Base-by-base conservation (phyloP, 2,888 invertebrate species). In the Hyppa rectilinea region DNA sequence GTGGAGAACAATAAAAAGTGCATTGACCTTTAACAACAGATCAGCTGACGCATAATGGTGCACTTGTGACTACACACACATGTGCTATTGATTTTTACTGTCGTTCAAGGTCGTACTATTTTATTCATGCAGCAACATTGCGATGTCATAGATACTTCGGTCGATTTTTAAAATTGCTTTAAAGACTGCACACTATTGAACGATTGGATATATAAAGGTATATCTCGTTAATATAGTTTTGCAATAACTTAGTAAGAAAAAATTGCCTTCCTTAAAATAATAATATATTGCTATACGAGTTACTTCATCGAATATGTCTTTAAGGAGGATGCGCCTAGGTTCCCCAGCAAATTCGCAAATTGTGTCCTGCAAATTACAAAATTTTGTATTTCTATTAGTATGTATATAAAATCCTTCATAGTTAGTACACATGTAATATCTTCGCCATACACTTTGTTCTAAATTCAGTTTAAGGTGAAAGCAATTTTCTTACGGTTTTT, bases 21-120 rank as follows among this genome's bases (percentile, higher is more conserved):
- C 95, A 92, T 91, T 95, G 96, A 96, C 95, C 96, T 93, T 90
- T 88, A 86, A 88, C 89, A 89, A 87, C 82, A 89, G 91, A 95
- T 96, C 96, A 95, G 96, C 96, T 96, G 96, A 95, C 92, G 88
- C 81, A 92, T 91, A 93, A 94, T 92, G 87, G 90, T 93, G 94
- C 95, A 96, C 96, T 95, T 95, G 95, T 87, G 85, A 86, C n/a
- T n/a, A n/a, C n/a, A n/a, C n/a, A 87, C 85, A 85, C 86, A 87
- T 87, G 85, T 73, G 74, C 82, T 94, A 96, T 96, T 92, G 96
- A 95, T 96, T 95, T 93, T 91, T 84, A 80, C 77, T 86, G 83
- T 85, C 75, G 87, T 89, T 94, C 94, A 96, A 96, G 96, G 96
- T 92, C 93, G 88, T 72, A 80, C 76, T 74, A 74, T 79, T 80